Evolutionary conservation across 2,113 vertebrate genomes (phyloP).

Genomic region (Boleophthalmus pectinirostris): DNA sequence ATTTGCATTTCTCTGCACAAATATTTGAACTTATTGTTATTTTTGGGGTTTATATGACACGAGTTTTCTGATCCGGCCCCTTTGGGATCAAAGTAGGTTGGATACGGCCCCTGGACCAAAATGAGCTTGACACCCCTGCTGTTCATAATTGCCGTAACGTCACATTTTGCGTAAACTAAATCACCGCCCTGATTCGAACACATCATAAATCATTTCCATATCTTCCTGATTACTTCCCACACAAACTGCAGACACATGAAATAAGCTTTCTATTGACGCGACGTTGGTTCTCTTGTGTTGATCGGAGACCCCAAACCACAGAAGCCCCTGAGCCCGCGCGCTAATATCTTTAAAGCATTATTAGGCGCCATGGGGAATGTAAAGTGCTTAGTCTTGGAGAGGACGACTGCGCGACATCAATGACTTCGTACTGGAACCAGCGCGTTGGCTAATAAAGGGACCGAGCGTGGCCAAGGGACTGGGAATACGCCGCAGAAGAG

Average conservation of each 20-base stretch:
- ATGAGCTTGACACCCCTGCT: no score
- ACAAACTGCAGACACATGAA: not conserved
- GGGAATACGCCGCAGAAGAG: conserved; percentile 28
- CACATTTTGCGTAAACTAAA: no score
- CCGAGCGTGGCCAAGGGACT: conserved; percentile 4
- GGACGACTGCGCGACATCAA: conserved; percentile 27
- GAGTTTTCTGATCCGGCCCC: no score
- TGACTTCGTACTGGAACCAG: conserved; percentile 37
- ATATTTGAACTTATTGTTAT: no score
- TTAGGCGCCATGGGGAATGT: conserved; percentile 12
- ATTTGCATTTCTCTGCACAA: no score
- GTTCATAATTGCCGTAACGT: not conserved
- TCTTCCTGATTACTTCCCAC: not conserved
- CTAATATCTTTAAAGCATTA: conserved; percentile 16
- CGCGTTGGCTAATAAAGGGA: conserved; percentile 34
- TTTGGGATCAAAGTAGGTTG: no score
- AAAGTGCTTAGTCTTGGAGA: conserved; percentile 24
- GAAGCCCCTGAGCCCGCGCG: not conserved
- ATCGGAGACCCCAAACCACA: not conserved
- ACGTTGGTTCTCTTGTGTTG: not conserved
- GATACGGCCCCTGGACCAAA: no score
- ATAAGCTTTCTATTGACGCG: not conserved
- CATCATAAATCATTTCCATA: not conserved
- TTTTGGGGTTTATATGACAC: no score
- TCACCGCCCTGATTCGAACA: not conserved